Conservation (phyloP, 2,888 invertebrate species). For the Pristionchus mayeri region DNA sequence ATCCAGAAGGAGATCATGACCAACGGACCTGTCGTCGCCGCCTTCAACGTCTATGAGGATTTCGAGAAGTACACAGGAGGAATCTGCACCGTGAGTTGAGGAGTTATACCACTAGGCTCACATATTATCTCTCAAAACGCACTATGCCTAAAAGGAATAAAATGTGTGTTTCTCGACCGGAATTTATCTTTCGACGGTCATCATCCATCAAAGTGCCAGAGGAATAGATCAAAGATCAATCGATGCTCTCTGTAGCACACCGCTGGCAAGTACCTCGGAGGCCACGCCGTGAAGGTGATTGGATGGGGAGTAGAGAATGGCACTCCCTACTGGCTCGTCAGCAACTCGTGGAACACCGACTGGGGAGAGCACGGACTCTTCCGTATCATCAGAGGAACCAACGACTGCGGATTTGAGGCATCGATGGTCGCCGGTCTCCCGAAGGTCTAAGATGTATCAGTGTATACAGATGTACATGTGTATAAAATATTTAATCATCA, state of each 20-base stretch:
- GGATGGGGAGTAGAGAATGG: constrained; percentile 86
- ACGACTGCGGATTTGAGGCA: constrained; percentile 58
- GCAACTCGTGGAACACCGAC: constrained; percentile 93
- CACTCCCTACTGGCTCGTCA: constrained; percentile 90
- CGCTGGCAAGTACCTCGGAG: constrained; percentile 84
- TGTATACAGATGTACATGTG: constrained; percentile 37
- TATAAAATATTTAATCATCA: constrained; percentile 3
- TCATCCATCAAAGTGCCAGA: no score
- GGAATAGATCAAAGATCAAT: background rate
- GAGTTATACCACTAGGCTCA: no score
- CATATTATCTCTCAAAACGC: no score
- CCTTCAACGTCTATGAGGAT: constrained; percentile 67
- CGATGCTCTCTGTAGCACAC: constrained; percentile 83
- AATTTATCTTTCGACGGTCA: no score
- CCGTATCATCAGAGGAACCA: constrained; percentile 56
- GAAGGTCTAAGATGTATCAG: background rate
- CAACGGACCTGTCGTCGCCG: constrained; percentile 65
- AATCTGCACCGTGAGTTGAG: constrained; percentile 80
- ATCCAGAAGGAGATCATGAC: constrained; percentile 82
- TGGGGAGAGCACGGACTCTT: constrained; percentile 85
- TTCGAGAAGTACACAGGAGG: constrained; percentile 64
- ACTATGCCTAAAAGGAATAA: no score
- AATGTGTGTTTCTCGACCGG: no score
- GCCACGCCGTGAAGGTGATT: constrained; percentile 88
- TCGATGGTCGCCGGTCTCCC: constrained; percentile 55